phyloP scores from a whole-genome alignment of 2,113 vertebrate species.

The Cromileptes altivelis region DNA sequence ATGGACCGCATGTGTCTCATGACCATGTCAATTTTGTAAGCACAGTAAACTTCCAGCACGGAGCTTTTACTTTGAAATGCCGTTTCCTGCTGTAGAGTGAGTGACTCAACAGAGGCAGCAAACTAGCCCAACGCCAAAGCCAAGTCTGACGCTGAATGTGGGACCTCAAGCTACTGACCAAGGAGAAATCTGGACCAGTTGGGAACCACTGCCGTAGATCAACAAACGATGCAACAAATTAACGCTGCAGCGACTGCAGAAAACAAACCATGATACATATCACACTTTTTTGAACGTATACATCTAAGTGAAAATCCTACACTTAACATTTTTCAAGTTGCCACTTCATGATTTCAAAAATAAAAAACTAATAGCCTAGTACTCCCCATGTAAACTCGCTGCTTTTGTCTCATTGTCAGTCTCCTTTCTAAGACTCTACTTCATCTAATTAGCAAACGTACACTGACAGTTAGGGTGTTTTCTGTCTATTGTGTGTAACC shows the following conservation, averaged over 20 bases:
- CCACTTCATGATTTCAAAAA: slow-evolving; percentile 52
- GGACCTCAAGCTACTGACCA: no score
- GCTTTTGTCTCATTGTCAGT: slow-evolving; percentile 38
- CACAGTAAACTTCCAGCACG: no score
- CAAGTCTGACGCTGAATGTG: no score
- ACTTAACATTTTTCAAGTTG: slow-evolving; percentile 45
- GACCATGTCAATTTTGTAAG: no score
- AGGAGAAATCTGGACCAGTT: no score
- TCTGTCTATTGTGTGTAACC: slow-evolving; percentile 29
- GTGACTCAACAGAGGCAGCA: no score
- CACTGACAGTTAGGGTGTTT: neutral
- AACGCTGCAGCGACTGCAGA: slow-evolving; percentile 10
- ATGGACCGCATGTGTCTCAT: no score
- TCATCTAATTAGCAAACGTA: slow-evolving; percentile 19
- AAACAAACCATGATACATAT: slow-evolving; percentile 42
- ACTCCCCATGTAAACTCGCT: slow-evolving; percentile 51
- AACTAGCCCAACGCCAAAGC: no score
- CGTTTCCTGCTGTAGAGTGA: no score
- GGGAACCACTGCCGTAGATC: slow-evolving; percentile 16
- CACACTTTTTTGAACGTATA: slow-evolving; percentile 22
- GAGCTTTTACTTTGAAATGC: no score
- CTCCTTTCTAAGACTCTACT: slow-evolving; percentile 21
- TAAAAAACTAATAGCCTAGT: slow-evolving; percentile 20
- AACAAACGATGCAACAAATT: slow-evolving; percentile 37
- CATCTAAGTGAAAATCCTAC: slow-evolving; percentile 48